Evolutionary conservation across 2,797 vertebrate species (phyloP).

Genomic region (Allochrocebus solatus): DNA sequence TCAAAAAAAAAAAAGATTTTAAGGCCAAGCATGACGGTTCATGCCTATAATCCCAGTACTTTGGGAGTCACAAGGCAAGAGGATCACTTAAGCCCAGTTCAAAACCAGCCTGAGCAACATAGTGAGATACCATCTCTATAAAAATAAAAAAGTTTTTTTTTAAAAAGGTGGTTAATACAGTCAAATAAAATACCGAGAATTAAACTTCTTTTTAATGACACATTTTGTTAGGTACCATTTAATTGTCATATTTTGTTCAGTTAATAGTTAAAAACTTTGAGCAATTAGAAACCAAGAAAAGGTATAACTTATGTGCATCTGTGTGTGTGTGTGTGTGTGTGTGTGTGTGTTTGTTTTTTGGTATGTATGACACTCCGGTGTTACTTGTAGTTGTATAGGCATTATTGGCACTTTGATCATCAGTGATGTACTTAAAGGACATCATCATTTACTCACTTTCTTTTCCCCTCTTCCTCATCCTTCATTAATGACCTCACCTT

Average conservation of each 20-base stretch:
- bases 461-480: background rate
- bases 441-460: background rate
- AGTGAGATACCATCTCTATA: background rate
- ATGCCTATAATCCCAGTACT: background rate
- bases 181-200: background rate
- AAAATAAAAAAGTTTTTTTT: background rate
- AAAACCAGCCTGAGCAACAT: background rate
- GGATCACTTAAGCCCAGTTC: background rate
- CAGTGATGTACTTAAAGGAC: background rate
- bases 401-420: background rate
- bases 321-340: too few species aligned
- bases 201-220: background rate
- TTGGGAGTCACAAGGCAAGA: background rate
- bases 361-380: background rate
- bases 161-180: background rate
- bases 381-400: background rate
- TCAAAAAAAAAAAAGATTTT: background rate
- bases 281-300: background rate
- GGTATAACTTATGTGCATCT: background rate
- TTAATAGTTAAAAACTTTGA: slow-evolving; percentile 1
- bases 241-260: background rate
- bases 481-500: background rate
- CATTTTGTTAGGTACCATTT: background rate
- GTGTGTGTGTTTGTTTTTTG: background rate
- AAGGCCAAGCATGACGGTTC: background rate